phyloP scores from a whole-genome alignment of 1,140 invertebrate species.

The Asobara japonica region DNA sequence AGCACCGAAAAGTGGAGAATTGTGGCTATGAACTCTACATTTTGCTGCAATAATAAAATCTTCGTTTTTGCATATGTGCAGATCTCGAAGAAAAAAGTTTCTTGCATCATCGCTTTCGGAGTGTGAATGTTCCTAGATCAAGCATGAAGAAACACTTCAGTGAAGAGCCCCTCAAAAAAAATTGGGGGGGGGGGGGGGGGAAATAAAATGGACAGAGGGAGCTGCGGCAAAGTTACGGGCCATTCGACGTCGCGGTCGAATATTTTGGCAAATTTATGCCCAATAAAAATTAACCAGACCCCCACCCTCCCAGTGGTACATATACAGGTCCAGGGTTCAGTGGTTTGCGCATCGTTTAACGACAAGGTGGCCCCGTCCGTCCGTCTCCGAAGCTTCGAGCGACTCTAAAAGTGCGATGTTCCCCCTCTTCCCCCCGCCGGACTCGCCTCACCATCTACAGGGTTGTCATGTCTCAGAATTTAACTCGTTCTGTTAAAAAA shows the following conservation, averaged over 20 bases:
- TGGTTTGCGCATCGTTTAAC: slow-evolving; percentile 50
- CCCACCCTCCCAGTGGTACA: slow-evolving; percentile 23
- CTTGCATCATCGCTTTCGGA: too few relatives aligned
- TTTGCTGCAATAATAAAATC: too few relatives aligned
- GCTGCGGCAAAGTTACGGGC: slow-evolving; percentile 51
- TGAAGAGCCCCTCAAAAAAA: neutral
- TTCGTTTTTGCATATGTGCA: too few relatives aligned
- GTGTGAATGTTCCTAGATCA: neutral
- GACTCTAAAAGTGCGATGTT: slow-evolving; percentile 16
- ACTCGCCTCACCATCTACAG: too few relatives aligned
- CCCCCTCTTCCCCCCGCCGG: slow-evolving; percentile 4
- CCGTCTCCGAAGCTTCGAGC: neutral
- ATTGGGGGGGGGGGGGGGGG: neutral
- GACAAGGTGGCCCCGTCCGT: slow-evolving; percentile 48
- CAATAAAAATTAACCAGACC: slow-evolving; percentile 64
- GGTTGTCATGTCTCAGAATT: too few relatives aligned
- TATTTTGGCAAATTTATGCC: slow-evolving; percentile 64
- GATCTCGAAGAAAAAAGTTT: too few relatives aligned
- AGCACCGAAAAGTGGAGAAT: too few relatives aligned
- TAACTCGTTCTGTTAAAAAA: too few relatives aligned
- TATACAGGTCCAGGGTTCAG: neutral
- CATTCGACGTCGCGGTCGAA: slow-evolving; percentile 58
- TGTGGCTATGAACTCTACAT: too few relatives aligned
- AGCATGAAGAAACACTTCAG: neutral
- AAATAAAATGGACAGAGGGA: slow-evolving; percentile 16